Percentiles rank a stretch among this genome's conserved stretches.
Evolutionary conservation across 2,797 vertebrate species (phyloP).

Genomic region (Spinibarbus caldwelli): DNA sequence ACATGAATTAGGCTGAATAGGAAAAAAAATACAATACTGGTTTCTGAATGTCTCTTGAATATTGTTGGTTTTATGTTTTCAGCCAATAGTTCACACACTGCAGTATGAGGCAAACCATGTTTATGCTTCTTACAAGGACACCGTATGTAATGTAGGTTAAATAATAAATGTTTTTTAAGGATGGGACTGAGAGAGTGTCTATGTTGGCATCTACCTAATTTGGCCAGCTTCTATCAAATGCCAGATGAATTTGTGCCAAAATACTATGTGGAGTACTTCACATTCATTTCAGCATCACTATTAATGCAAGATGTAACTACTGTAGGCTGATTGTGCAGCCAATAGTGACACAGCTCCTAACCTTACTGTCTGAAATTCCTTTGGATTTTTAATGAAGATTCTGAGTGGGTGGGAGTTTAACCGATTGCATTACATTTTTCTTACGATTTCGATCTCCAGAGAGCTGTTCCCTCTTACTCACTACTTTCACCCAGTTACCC

Average conservation of each 20-base stretch:
- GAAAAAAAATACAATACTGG: neutral
- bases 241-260: neutral
- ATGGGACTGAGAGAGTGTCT: neutral
- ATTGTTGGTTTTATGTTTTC: neutral
- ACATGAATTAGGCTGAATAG: neutral
- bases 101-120: neutral
- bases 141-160: neutral
- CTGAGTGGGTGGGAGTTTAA: neutral
- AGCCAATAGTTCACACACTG: neutral
- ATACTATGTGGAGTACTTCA: neutral
- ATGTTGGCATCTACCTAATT: slow-evolving; percentile 5
- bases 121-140: neutral
- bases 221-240: neutral
- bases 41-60: neutral
- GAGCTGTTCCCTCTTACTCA: neutral
- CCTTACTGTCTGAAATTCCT: neutral
- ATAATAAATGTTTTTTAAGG: neutral
- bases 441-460: slow-evolving; percentile 4
- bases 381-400: neutral
- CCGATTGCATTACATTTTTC: neutral
- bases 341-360: slow-evolving; percentile 6
- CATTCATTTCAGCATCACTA: neutral
- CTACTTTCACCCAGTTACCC: slow-evolving; percentile 2
- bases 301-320: neutral
- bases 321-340: neutral